Evolutionary conservation across 2,888 invertebrate genomes (phyloP), one percentile per base, ranked within the genome.

Genomic region (Selenia dentaria): DNA sequence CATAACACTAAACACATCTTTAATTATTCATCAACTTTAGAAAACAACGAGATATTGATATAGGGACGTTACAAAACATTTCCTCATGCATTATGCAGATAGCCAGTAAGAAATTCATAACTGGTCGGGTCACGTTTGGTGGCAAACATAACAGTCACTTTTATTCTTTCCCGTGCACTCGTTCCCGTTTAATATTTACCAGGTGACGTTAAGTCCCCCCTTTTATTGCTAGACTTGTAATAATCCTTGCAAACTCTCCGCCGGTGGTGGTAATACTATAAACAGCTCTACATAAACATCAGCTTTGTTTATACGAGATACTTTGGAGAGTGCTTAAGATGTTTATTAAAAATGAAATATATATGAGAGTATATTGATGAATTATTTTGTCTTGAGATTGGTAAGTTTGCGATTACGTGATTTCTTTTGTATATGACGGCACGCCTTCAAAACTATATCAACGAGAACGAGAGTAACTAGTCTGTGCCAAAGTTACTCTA

Each of bases 131-230:
- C 77, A 77, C 76, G 74, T 73, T 64, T 64, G 54, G 67, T 61
- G 67, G 64, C 70, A 71, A 76, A 70, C 72, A 74, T 76, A 69
- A 80, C 74, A 69, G 54, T 67, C 67, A 66, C 65, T 69, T 79
- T 78, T 78, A 83, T 80, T 74, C 71, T 70, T 72, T 59, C 68
- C 61, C 62, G 64, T 69, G 67, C 58, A 59, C 69, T 64, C 64
- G 42, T 62, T 65, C 70, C 75, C 80, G 76, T 80, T 79, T 81
- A 81, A 85, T 87, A 87, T 86, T 85, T 79, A 77, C 76, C 87
- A 85, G 88, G 87, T 86, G 84, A 74, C 78, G 79, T 83, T 78
- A 70, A 68, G 62, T 67, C 67, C 41, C 41, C 73, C 70, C 73
- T 79, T 58, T 84, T 87, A 86, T 83, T 80, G 75, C 82, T 67